Evolutionary conservation across 2,113 vertebrate genomes (phyloP).

Genomic region (Beaufortia kweichowensis): DNA sequence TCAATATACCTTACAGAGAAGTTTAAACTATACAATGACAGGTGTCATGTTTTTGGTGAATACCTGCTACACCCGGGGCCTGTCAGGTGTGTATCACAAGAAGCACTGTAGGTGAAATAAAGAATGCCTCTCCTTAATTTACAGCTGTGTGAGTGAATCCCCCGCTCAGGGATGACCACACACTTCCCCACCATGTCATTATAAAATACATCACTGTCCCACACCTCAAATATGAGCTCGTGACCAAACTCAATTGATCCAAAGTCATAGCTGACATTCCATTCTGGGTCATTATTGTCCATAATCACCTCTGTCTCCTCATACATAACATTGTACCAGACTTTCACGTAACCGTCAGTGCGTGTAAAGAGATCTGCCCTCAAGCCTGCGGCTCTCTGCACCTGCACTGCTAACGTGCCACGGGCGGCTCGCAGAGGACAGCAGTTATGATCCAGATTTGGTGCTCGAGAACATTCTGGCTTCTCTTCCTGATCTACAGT

Average conservation of each 20-base stretch:
- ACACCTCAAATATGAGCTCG: slow-evolving; percentile 74
- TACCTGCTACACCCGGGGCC: slow-evolving; percentile 73
- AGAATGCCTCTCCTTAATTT: slow-evolving; percentile 70
- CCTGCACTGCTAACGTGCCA: slow-evolving; percentile 65
- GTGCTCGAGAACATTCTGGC: slow-evolving; percentile 65
- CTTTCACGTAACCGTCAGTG: slow-evolving; percentile 75
- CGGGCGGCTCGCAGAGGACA: slow-evolving; percentile 69
- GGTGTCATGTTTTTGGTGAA: slow-evolving; percentile 60
- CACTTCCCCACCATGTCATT: slow-evolving; percentile 70
- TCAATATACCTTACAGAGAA: too few relatives aligned
- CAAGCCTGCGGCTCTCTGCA: slow-evolving; percentile 67
- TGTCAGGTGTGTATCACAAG: slow-evolving; percentile 71
- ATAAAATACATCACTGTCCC: slow-evolving; percentile 74
- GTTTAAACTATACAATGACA: too few relatives aligned
- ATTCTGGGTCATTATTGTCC: slow-evolving; percentile 71
- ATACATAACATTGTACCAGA: slow-evolving; percentile 70
- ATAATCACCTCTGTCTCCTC: slow-evolving; percentile 68
- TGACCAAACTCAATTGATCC: slow-evolving; percentile 72
- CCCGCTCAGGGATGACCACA: slow-evolving; percentile 66
- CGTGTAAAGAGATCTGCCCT: slow-evolving; percentile 70
- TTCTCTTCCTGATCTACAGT: slow-evolving; percentile 47
- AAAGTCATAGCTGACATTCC: slow-evolving; percentile 69
- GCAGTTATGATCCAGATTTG: slow-evolving; percentile 75
- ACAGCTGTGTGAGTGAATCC: slow-evolving; percentile 70
- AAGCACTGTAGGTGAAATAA: slow-evolving; percentile 69